Evolutionary conservation across 2,113 vertebrate genomes (phyloP), one percentile per base, ranked within the genome.

Genomic region (Tenrec ecaudatus): DNA sequence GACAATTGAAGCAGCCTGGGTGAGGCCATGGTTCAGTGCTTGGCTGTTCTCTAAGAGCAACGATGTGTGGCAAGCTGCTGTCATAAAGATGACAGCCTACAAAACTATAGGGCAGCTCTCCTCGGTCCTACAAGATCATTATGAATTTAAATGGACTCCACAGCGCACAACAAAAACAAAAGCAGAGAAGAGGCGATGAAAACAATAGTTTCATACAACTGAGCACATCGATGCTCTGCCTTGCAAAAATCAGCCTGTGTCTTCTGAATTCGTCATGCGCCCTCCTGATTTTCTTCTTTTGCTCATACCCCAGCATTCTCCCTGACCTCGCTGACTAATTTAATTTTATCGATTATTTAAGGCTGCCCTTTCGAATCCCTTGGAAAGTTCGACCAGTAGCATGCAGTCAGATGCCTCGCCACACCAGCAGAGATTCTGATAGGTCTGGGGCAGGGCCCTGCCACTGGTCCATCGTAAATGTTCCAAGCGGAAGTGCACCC

Each of bases 311-410:
- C 29, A 31, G n/a, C 43, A 71, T 23, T 7, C 80, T 25, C n/a
- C 66, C 57, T 79, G 64, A 87, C 17, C 82, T 93, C 84, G 78
- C 73, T 84, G 31, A 68, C n/a, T 33, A 76, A 38, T 22, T 62
- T 73, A 16, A 36, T 38, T 19, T 43, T 40, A n/a, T 36, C 33
- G 76, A 23, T 60, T 36, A 71, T 29, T 82, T 86, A 64, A 85
- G 57, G 53, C 68, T 60, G 23, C 11, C 36, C 8, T 38, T 64
- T 60, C 62, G 12, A 95, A 71, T 78, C 43, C 47, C 29, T 19
- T 22, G 57, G 43, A 15, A 9, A 81, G 40, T 25, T 86, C 92
- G 78, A 83, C 36, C 88, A 86, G 86, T 76, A 77, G 82, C 62
- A 71, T 3, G 2, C 22, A 69, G 69, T 4, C 38, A 0, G 17